A percentile compares a stretch with the other conserved stretches of the same genome.
Evolutionary conservation across 2,888 invertebrate species (phyloP).

Genomic region (Drosophila hamatofila): DNA sequence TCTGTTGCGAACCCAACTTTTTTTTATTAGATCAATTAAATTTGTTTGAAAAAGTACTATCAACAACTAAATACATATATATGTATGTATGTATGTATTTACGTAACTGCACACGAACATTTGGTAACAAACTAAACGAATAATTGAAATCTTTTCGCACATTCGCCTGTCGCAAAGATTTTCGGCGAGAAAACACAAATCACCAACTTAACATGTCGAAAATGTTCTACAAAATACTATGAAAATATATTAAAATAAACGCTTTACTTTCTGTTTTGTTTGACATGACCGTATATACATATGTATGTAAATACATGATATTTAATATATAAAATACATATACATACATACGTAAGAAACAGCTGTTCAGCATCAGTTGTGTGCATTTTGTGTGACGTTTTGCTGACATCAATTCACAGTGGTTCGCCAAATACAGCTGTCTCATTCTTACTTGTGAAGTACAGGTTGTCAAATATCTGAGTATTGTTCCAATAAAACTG

Average conservation of each 20-base stretch:
- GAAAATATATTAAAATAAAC: constrained; percentile 16
- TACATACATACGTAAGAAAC: constrained; percentile 14
- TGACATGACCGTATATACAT: constrained; percentile 20
- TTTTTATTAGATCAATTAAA: constrained; percentile 53
- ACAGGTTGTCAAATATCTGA: not conserved
- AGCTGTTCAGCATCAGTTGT: constrained; percentile 36
- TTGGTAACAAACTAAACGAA: not conserved
- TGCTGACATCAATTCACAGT: constrained; percentile 3
- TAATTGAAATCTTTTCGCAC: constrained; percentile 17
- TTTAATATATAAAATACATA: no score
- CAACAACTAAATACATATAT: not conserved
- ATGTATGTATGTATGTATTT: not conserved
- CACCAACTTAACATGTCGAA: not conserved
- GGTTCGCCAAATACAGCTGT: not conserved
- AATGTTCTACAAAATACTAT: not conserved
- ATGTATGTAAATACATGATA: no score
- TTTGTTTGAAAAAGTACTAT: constrained; percentile 40
- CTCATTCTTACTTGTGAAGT: not conserved
- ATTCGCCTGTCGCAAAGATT: constrained; percentile 14
- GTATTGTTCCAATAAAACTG: constrained; percentile 1
- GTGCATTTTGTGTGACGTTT: constrained; percentile 3
- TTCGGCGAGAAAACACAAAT: constrained; percentile 5
- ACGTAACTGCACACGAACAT: not conserved
- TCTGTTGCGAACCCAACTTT: constrained; percentile 49
- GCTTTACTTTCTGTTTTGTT: constrained; percentile 24